Conservation (phyloP, 1,140 invertebrate genomes). For the Aleiodes sp. region DNA sequence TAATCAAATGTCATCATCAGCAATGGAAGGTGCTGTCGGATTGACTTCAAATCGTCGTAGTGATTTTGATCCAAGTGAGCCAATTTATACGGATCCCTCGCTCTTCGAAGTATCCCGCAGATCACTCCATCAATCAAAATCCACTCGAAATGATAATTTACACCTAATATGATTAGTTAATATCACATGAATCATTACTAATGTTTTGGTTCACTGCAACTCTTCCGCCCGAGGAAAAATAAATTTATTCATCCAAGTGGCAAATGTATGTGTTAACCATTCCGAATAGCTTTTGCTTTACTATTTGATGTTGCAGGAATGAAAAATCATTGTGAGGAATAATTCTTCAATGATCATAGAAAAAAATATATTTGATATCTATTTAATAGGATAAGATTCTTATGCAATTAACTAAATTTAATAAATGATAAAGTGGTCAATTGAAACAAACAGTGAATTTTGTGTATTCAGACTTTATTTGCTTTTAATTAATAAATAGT, state of each 20-base stretch:
- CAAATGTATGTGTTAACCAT: no score
- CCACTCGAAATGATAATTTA: constrained; percentile 52
- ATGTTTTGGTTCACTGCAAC: background rate
- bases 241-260: no score
- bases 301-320: no score
- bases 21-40: constrained; percentile 55
- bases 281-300: no score
- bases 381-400: background rate
- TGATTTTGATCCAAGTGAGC: constrained; percentile 83
- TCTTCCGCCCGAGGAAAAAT: background rate
- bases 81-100: constrained; percentile 92
- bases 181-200: background rate
- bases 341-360: background rate
- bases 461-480: background rate
- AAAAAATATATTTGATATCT: background rate
- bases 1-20: constrained; percentile 48
- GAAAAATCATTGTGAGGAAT: no score
- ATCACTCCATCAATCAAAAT: constrained; percentile 70
- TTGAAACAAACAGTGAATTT: background rate
- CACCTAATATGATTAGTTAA: constrained; percentile 52
- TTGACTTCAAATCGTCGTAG: constrained; percentile 49
- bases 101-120: constrained; percentile 80
- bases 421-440: background rate
- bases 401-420: background rate
- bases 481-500: background rate